Evolutionary conservation across 1,140 invertebrate genomes (phyloP).

Genomic region (Brachionus plicatilis): DNA sequence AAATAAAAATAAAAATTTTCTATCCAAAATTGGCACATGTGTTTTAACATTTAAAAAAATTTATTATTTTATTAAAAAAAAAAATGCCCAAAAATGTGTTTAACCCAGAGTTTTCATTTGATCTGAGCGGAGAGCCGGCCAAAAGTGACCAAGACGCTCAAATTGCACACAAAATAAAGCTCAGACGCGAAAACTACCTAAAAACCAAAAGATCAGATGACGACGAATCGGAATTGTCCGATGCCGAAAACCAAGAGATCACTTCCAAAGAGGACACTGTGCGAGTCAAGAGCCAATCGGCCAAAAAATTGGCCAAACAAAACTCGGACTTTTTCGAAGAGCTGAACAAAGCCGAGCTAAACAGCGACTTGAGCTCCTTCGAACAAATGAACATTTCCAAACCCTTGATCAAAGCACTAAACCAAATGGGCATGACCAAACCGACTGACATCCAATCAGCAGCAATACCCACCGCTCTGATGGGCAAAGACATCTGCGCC

Average conservation of each 20-base stretch:
- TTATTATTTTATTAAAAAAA: not conserved
- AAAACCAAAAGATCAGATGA: not conserved
- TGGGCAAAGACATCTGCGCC: conserved; percentile 84
- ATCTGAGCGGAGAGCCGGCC: not conserved
- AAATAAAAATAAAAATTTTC: not conserved
- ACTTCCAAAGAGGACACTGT: not conserved
- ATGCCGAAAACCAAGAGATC: not conserved
- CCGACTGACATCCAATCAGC: conserved; percentile 93
- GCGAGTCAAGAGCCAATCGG: not conserved
- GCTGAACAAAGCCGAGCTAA: not conserved
- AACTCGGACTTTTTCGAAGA: conserved; percentile 32
- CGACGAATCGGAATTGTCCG: not conserved
- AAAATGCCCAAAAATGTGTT: not conserved
- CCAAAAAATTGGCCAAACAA: not conserved
- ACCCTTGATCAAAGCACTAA: conserved; percentile 9
- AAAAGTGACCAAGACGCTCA: not conserved
- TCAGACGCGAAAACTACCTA: not conserved
- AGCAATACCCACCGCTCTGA: conserved; percentile 83
- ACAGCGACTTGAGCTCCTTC: not conserved
- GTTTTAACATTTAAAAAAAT: not conserved
- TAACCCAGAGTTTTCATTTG: conserved; percentile 27
- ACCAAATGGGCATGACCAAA: conserved; percentile 59
- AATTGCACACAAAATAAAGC: not conserved
- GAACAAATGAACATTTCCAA: conserved; percentile 39
- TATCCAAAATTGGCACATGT: not conserved